These are phyloP conservation scores for Pycnomerus fuliginosus DNA, from an alignment of 2,888 invertebrate species.

Conservation along the genomic window DNA sequence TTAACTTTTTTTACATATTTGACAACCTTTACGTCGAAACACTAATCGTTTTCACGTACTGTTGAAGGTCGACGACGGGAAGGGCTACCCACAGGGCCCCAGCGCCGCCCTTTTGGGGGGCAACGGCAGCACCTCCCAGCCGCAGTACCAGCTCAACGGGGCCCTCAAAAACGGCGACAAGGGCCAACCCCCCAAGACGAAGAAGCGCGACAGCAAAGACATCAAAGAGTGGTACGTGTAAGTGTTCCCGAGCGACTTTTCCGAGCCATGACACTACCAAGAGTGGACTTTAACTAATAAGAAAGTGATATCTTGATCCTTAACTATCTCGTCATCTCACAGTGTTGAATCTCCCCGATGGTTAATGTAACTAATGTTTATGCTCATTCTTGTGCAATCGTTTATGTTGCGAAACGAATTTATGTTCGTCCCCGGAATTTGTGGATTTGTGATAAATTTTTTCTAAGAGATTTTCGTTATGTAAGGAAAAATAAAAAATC, in stretches of 20 bases:
- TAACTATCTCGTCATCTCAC: conserved; percentile 22
- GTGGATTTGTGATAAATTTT: background rate
- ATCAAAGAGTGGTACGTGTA: conserved; percentile 97
- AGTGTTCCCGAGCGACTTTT: too few species aligned
- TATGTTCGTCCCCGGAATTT: background rate
- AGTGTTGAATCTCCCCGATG: conserved; percentile 26
- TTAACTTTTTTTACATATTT: too few species aligned
- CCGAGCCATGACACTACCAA: too few species aligned
- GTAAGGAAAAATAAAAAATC: conserved; percentile 4
- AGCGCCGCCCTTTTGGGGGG: conserved; percentile 75
- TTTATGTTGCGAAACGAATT: conserved; percentile 1
- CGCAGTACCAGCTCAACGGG: conserved; percentile 52
- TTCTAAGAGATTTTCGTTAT: background rate
- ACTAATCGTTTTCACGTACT: too few species aligned
- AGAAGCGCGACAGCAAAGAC: conserved; percentile 78
- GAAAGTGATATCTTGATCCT: conserved; percentile 31
- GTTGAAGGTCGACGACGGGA: conserved; percentile 87
- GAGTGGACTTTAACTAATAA: conserved; percentile 18
- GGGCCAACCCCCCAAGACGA: conserved; percentile 46
- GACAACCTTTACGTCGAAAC: too few species aligned
- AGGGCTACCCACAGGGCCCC: conserved; percentile 69
- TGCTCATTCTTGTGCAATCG: conserved; percentile 29
- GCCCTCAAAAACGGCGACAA: conserved; percentile 58
- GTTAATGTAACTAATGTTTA: conserved; percentile 21
- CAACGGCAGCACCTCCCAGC: conserved; percentile 51